These are phyloP conservation scores for Pycnomerus fuliginosus DNA, from an alignment of 2,888 invertebrate species.

Conservation along the genomic window DNA sequence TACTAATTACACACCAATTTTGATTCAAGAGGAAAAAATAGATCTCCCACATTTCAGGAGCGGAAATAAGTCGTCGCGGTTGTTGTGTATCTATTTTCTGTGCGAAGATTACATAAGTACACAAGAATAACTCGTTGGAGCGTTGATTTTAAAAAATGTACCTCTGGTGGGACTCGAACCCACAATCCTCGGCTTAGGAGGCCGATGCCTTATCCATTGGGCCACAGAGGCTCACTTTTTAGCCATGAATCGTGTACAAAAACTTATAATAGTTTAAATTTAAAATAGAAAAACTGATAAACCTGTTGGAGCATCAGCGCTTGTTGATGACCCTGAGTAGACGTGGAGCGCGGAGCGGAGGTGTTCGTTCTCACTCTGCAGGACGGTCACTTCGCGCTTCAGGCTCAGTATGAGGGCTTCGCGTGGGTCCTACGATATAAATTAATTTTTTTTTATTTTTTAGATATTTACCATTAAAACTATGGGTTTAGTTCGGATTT, in stretches of 20 bases:
- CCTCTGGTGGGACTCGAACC: slow-evolving; percentile 84
- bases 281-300: slow-evolving; percentile 14
- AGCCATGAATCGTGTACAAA: slow-evolving; percentile 7
- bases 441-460: slow-evolving; percentile 1
- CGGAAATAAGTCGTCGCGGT: too few species aligned
- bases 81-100: too few species aligned
- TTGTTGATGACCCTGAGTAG: slow-evolving; percentile 56
- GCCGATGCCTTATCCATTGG: slow-evolving; percentile 79
- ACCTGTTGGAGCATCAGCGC: slow-evolving; percentile 27
- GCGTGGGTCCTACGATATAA: slow-evolving; percentile 73
- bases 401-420: slow-evolving; percentile 87
- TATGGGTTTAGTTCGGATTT: slow-evolving; percentile 88
- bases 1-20: too few species aligned
- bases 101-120: too few species aligned
- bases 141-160: too few species aligned
- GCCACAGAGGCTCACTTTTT: slow-evolving; percentile 71
- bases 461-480: slow-evolving; percentile 78
- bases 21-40: too few species aligned
- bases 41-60: too few species aligned
- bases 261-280: slow-evolving; percentile 16
- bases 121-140: too few species aligned
- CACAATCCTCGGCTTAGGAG: slow-evolving; percentile 80
- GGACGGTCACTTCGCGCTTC: slow-evolving; percentile 81
- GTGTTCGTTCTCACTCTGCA: slow-evolving; percentile 88
- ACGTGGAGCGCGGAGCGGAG: slow-evolving; percentile 73